Evolutionary conservation across 1,140 invertebrate species (phyloP).

Genomic region (Pissodes strobi): DNA sequence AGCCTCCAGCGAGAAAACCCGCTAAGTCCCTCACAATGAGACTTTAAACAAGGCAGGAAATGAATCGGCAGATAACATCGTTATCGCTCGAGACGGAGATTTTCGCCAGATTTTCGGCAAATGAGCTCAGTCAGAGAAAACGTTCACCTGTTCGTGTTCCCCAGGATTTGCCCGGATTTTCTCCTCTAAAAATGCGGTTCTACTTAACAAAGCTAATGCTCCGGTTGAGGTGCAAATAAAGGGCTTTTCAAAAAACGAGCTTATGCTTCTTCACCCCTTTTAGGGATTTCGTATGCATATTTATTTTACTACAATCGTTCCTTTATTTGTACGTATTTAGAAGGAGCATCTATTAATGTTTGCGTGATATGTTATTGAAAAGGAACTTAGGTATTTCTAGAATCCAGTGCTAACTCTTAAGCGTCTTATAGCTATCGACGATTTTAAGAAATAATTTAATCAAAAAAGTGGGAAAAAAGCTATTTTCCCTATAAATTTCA

Average conservation of each 20-base stretch:
- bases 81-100: slow-evolving; percentile 27
- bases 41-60: slow-evolving; percentile 35
- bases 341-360: no score
- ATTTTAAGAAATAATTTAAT: no score
- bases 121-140: slow-evolving; percentile 28
- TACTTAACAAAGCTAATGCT: slow-evolving; percentile 27
- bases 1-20: background rate
- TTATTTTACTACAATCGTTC: background rate
- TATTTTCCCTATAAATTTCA: no score
- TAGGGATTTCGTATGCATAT: background rate
- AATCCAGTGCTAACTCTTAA: no score
- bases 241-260: background rate
- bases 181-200: slow-evolving; percentile 28
- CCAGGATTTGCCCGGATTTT: slow-evolving; percentile 19
- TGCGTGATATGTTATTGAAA: no score
- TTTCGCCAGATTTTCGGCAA: slow-evolving; percentile 32
- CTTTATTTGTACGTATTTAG: no score
- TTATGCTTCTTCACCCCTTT: background rate
- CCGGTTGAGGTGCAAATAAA: background rate
- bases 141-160: slow-evolving; percentile 29
- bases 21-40: slow-evolving; percentile 13
- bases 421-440: no score
- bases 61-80: slow-evolving; percentile 36
- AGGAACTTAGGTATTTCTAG: no score
- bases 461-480: no score